Base-by-base conservation (phyloP, 2,797 vertebrate genomes). In the Pseudomugil gertrudae region DNA sequence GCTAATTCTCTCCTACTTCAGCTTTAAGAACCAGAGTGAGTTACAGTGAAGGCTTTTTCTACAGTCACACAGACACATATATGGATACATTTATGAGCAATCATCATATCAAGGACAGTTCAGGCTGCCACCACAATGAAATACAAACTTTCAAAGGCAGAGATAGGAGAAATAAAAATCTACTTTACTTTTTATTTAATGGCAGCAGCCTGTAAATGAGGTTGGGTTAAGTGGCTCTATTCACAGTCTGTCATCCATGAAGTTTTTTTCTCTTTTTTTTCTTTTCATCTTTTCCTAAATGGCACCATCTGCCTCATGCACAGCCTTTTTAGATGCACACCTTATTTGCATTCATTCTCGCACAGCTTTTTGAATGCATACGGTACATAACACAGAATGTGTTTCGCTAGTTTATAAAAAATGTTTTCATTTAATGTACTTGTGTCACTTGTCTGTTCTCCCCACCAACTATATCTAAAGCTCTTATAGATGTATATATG, bases 271-370 rank as follows among this genome's bases (percentile, higher is more conserved):
- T 38, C 10, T 60, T 68, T 29, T 57, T 35, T 53, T 43, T 43
- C 36, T 74, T 76, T 81, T 80, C 68, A 84, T 83, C 70, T 78
- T 66, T 58, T 79, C 57, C 69, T 78, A 73, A 52, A 76, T 72
- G 70, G 69, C 83, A 71, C 78, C 79, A 80, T 84, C 85, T 87
- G 82, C 79, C 75, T 73, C 70, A 30, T 80, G 80, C 89, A 83
- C 68, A 65, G 63, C 43, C 66, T 69, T 78, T 57, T 51, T 45
- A 69, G 58, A 52, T 36, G 51, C 13, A 19, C 64, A 52, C 73
- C 35, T 73, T 68, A 47, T 79, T 81, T 75, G 57, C 63, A 63
- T 58, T 62, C 56, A 32, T 66, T 78, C 63, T 51, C 7, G 48
- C 73, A 69, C 72, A 26, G 64, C 56, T 50, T 57, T 50, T 50